Evolutionary conservation across 1,140 invertebrate genomes (phyloP), one percentile per base, ranked within the genome.

Genomic region (Yoshiicerus persimilis): DNA sequence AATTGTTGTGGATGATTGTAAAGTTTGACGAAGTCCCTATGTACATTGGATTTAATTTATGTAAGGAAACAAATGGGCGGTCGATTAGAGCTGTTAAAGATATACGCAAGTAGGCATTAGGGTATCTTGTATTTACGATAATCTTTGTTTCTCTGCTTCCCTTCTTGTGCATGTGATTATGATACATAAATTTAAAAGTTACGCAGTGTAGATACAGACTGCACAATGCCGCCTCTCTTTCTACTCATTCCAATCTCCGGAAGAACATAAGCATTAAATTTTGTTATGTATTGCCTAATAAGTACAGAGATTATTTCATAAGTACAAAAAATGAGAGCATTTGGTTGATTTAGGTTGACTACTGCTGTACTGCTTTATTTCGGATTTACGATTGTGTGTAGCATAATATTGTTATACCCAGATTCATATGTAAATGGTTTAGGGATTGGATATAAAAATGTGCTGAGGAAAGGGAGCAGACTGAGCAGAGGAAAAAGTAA

Each of bases 301-400:
- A 80, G 75, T 80, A 80, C 75, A 80, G 20, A 80, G 75, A 80
- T 80, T 80, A 80, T 38, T 80, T 80, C 75, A n/a, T 80, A 38
- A 38, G 32, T n/a, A n/a, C 30, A 80, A 80, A 80, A 80, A 80
- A 80, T 32, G 25, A 47, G 66, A 70, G 66, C 66, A 30, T 30
- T 30, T 27, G 66, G 27, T 64, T 32, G 16, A 27, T 56, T 56
- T 16, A 16, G 8, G 16, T 16, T 70, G 66, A 32, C n/a, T n/a
- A n/a, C n/a, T n/a, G n/a, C n/a, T n/a, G n/a, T n/a, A n/a, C n/a
- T n/a, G n/a, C n/a, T n/a, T n/a, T n/a, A n/a, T 70, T 30, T 70
- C 8, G 66, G 25, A 10, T 30, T 64, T 23, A 5, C 10, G 23
- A 6, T 1, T 64, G 62, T 30, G 66, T 70, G 9, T 13, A 16